Evolutionary conservation across 2,797 vertebrate species (phyloP).

Genomic region (Acrocephalus scirpaceus): DNA sequence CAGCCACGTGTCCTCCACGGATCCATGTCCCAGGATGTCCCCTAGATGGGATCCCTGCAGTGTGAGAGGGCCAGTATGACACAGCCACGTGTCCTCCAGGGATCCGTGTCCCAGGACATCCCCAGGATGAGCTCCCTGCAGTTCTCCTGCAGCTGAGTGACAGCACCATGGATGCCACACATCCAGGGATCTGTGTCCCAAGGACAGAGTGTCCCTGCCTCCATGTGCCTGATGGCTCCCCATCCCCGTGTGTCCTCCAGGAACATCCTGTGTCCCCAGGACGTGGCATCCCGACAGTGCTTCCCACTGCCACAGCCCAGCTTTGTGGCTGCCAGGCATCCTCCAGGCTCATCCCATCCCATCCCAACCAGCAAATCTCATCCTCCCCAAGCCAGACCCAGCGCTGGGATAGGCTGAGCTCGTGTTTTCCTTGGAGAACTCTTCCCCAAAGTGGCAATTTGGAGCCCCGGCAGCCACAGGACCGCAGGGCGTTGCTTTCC

Average conservation of each 20-base stretch:
- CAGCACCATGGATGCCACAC: rapidly evolving
- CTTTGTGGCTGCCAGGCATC: background rate
- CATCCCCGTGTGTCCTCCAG: background rate
- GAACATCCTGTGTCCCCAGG: rapidly evolving
- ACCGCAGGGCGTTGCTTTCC: slow-evolving; percentile 50
- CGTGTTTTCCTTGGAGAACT: slow-evolving; percentile 1
- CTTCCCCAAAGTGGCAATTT: slow-evolving; percentile 35
- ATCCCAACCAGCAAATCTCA: background rate
- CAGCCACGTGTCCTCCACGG: rapidly evolving
- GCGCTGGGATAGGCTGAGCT: background rate
- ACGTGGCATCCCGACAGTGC: rapidly evolving
- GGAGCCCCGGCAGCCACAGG: rapidly evolving
- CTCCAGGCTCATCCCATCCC: background rate
- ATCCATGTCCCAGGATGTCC: background rate
- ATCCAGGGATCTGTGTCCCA: background rate
- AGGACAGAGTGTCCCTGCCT: background rate
- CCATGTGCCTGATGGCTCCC: too few species aligned
- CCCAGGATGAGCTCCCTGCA: background rate
- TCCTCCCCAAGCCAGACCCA: background rate
- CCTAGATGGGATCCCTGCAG: background rate
- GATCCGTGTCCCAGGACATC: background rate
- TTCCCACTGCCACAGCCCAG: background rate
- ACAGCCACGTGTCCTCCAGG: rapidly evolving
- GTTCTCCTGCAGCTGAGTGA: background rate
- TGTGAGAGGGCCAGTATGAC: background rate